Base-by-base conservation (phyloP, 2,113 vertebrate species). In the Uropsilus gracilis region DNA sequence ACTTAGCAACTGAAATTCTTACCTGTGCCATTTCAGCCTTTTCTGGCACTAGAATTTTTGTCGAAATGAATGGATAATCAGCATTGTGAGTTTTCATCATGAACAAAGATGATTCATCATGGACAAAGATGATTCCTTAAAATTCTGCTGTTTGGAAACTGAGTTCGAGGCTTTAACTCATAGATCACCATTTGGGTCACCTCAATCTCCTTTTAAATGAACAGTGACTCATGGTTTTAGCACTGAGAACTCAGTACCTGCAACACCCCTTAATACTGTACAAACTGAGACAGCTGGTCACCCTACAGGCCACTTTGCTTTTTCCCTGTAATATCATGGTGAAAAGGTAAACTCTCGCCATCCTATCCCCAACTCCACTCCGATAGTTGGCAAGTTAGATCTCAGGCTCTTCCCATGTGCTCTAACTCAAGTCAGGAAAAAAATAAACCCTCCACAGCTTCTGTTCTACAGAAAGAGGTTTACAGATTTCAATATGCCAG, bases 371-470 rank as follows among this genome's bases (percentile, higher is more conserved):
- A 44, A 6, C n/a, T 18, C 53, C 2, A 18, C n/a, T 61, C 75
- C 8, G 22, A 59, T 46, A 53, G 39, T 34, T 94, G 96, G 93
- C 91, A 42, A 95, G 63, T 75, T 86, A 75, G 39, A 64, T 69
- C 83, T 73, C 66, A 87, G 34, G 30, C 22, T 95, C 73, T 90
- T 96, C 37, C 80, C 69, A 32, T 83, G 85, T 89, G 68, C 55
- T 87, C 37, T 94, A 93, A 72, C 90, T 96, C 85, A 91, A 85
- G 46, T 59, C 66, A 82, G 75, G 53, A 46, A 93, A 95, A 95
- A 96, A 96, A 94, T 72, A 94, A 96, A 73, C 84, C 92, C 30
- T 91, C 92, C 84, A 93, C 90, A 96, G 92, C 92, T 96, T 95
- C 93, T 85, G 83, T 88, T 91, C 66, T 89, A 53, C 95, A 89